Conservation (phyloP, 2,113 vertebrate species). For the Aspiorhynchus laticeps region DNA sequence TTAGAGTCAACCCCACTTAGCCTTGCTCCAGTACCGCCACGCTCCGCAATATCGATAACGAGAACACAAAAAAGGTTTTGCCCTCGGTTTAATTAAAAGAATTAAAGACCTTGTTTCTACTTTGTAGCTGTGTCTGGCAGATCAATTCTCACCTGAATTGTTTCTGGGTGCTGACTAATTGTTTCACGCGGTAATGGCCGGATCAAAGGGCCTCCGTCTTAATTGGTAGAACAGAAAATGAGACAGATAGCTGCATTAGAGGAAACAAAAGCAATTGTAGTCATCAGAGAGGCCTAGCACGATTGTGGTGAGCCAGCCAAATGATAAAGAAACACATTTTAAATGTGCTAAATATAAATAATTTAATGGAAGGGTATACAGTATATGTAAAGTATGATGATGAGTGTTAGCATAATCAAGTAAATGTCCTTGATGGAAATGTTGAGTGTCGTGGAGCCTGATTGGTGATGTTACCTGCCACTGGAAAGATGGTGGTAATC, state of each 20-base stretch:
- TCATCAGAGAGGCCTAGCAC: not conserved
- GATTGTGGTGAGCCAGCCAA: not conserved
- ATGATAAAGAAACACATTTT: not conserved
- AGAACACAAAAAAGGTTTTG: slow-evolving; percentile 55
- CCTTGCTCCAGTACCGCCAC: slow-evolving; percentile 20
- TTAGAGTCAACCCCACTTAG: slow-evolving; percentile 46
- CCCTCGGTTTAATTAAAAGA: slow-evolving; percentile 74
- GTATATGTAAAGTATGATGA: not conserved
- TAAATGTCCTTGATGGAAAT: slow-evolving; percentile 10
- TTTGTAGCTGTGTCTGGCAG: slow-evolving; percentile 57
- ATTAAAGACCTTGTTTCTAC: slow-evolving; percentile 74
- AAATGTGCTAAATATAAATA: not conserved
- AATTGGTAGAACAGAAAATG: slow-evolving; percentile 47
- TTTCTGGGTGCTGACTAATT: slow-evolving; percentile 70
- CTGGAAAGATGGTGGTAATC: slow-evolving; percentile 30
- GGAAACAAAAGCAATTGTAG: slow-evolving; percentile 47
- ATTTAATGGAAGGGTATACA: not conserved
- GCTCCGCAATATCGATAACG: slow-evolving; percentile 48
- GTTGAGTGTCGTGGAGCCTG: not conserved
- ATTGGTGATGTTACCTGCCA: slow-evolving; percentile 6
- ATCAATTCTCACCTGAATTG: slow-evolving; percentile 76
- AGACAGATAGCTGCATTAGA: slow-evolving; percentile 45
- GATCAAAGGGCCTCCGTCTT: slow-evolving; percentile 71
- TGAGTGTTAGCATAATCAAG: not conserved
- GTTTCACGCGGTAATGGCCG: slow-evolving; percentile 70